Evolutionary conservation across 2,888 invertebrate genomes (phyloP), one percentile per base, ranked within the genome.

Genomic region (Salpingus planirostris): DNA sequence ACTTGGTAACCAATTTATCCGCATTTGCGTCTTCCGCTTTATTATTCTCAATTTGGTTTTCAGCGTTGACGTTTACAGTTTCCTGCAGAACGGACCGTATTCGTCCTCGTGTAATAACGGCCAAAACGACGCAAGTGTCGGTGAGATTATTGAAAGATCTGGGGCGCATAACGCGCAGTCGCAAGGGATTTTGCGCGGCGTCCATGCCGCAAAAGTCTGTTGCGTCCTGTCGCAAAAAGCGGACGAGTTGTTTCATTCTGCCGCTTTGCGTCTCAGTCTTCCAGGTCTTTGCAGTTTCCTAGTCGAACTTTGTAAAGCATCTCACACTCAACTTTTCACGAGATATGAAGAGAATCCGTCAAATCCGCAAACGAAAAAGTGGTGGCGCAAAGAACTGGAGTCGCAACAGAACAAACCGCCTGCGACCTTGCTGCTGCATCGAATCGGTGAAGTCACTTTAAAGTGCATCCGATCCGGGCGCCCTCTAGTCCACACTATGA

Each of bases 191-290:
- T 69, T 87, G 31, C 73, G 78, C 1, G 83, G 85, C 2, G 75
- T 83, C 3, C 84, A 88, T 32, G 86, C 90, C 0, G 87, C 89
- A 0, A 84, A 89, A 54, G 88, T 92, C 1, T 78, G 93, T 33
- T 92, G 92, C 62, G 85, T 88, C 0, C 65, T 96, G 6, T 85
- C 91, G 0, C 86, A 91, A 38, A 85, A 88, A 53, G 88, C 90
- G 0, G 95, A 95, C 57, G 80, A 90, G 47, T 64, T 96, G 31
- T 95, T 92, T 64, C 86, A 89, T 31, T 82, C 89, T 40, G 85
- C 92, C 1, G 89, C 92, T 0, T 75, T 87, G 31, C 82, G 90
- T 40, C 69, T 95, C 26, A 91, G 91, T 47, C 67, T 95, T 29
- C 80, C 83, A 5, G 82, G 93, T 0, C 67, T 96, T 18, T 78